Evolutionary conservation across 2,888 invertebrate species (phyloP), one percentile per base, ranked within the genome.

Genomic region (Dione vanillae): DNA sequence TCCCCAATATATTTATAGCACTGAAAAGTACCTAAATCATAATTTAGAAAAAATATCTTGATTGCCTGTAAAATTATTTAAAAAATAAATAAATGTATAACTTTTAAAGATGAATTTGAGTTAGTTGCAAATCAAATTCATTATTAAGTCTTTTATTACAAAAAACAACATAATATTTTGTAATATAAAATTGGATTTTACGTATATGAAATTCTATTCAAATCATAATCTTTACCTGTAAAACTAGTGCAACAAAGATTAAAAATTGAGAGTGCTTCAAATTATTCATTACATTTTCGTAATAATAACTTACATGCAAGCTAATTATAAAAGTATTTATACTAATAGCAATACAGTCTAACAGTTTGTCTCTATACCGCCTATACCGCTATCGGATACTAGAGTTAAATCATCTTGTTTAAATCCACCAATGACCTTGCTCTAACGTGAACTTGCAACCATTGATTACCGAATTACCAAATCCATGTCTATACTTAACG

Each of bases 391-490:
- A 79, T 76, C 78, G 78, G 11, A 76, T 81, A 79, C 78, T 83
- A 82, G 82, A 78, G 79, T 78, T 75, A 82, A 83, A 88, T 86
- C 83, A 88, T 85, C 86, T 86, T 81, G 84, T 89, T 87, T 83
- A 79, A 81, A 77, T 77, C 77, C 79, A 75, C 72, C 80, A 68
- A 71, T 86, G 92, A 92, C 93, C 93, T 93, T 90, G 89, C 82
- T 83, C 83, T 81, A 74, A 82, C 83, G 80, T 82, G 85, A 85
- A 84, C 85, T 81, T 83, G 83, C 82, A 91, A 88, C 92, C 90
- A 81, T 83, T 90, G 85, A 93, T 93, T 93, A 93, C 92, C 91
- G 87, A 93, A 93, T 93, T 92, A 93, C 92, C 87, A 82, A 74
- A 81, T 82, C 81, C 82, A 86, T 83, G 83, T 82, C 92, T 93